These are phyloP conservation scores for Syrmaticus mikado DNA, from an alignment of 2,113 vertebrate species.

Conservation along the genomic window DNA sequence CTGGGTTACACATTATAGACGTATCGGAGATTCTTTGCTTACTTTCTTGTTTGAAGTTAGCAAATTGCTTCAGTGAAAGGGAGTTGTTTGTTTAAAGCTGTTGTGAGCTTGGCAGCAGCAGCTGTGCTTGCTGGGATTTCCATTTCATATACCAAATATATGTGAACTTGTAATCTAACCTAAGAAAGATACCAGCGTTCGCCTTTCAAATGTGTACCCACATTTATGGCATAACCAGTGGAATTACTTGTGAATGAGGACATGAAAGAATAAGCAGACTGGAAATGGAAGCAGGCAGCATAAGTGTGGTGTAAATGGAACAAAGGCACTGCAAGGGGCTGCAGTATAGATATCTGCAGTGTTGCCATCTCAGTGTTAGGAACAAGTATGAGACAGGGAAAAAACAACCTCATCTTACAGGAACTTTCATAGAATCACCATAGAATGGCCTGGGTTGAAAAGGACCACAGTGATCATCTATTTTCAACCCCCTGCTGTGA, in stretches of 20 bases:
- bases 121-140: slow-evolving; percentile 45
- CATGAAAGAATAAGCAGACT: neutral
- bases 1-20: neutral
- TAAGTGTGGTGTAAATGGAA: neutral
- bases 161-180: slow-evolving; percentile 37
- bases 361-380: neutral
- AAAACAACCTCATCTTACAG: fast-evolving
- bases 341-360: neutral
- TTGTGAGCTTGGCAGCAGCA: slow-evolving; percentile 24
- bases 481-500: too few species aligned
- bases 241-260: neutral
- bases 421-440: neutral
- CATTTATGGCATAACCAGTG: neutral
- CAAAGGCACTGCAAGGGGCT: neutral
- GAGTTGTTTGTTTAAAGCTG: slow-evolving; percentile 37
- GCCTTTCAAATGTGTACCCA: neutral
- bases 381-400: neutral
- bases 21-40: slow-evolving; percentile 1
- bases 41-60: slow-evolving; percentile 42
- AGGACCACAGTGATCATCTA: too few species aligned
- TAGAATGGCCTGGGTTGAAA: too few species aligned
- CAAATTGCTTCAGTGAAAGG: slow-evolving; percentile 20
- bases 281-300: neutral
- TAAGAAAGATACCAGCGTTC: neutral
- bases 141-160: neutral